These are phyloP conservation scores for Crocodylus rhombifer DNA, from an alignment of 2,797 vertebrate genomes.

Conservation along the genomic window DNA sequence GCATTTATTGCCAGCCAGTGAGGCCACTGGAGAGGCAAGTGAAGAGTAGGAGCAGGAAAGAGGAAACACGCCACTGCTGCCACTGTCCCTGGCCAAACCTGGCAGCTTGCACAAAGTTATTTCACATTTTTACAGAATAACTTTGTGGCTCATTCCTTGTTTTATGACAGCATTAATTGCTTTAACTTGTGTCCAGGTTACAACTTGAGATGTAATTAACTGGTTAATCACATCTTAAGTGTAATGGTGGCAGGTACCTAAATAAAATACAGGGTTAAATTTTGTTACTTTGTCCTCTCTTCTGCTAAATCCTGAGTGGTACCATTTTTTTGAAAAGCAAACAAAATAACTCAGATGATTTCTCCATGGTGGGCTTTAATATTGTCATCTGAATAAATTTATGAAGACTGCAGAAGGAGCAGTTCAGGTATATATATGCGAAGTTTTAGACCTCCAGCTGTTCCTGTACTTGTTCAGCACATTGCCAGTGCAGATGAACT, in stretches of 20 bases:
- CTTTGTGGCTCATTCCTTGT: too few relatives aligned
- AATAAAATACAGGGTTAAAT: neutral
- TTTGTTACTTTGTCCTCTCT: neutral
- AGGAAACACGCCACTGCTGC: too few relatives aligned
- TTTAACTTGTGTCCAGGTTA: too few relatives aligned
- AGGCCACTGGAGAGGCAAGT: too few relatives aligned
- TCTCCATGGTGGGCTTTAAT: neutral
- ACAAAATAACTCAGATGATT: neutral
- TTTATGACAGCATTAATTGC: too few relatives aligned
- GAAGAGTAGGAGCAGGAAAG: too few relatives aligned
- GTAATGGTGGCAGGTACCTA: neutral
- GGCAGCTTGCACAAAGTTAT: too few relatives aligned
- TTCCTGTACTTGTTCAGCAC: neutral
- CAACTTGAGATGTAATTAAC: too few relatives aligned
- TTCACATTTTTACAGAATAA: too few relatives aligned
- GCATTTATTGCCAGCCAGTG: too few relatives aligned
- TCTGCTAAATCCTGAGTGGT: neutral
- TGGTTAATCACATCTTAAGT: neutral
- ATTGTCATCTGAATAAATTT: neutral
- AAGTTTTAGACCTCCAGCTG: neutral
- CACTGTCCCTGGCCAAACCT: too few relatives aligned
- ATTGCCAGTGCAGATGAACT: neutral
- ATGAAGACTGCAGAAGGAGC: neutral
- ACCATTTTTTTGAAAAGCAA: neutral
- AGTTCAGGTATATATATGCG: accelerated